Percentiles rank a stretch among this genome's conserved stretches.
Evolutionary conservation across 1,140 invertebrate genomes (phyloP).

Genomic region (Mizuhopecten yessoensis): DNA sequence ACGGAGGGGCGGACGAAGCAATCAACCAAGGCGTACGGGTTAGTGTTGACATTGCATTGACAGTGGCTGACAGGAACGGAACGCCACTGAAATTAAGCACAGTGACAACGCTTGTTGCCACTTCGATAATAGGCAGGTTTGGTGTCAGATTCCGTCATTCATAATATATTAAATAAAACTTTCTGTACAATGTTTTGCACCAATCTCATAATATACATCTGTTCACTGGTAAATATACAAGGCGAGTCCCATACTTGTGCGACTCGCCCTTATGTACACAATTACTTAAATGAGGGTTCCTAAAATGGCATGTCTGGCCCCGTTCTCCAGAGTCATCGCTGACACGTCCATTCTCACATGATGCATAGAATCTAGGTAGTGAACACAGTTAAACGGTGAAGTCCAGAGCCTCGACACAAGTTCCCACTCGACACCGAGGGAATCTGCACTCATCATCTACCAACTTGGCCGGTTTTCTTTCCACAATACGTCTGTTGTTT

Average conservation of each 20-base stretch:
- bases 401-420: neutral
- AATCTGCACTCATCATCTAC: neutral
- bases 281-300: neutral
- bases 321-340: neutral
- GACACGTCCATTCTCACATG: neutral
- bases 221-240: neutral
- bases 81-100: neutral
- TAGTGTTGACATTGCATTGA: neutral
- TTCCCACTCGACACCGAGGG: neutral
- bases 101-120: neutral
- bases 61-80: neutral
- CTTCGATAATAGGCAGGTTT: slow-evolving; percentile 12
- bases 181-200: slow-evolving; percentile 20
- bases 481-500: too few species aligned
- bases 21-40: neutral
- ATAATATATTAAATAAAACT: slow-evolving; percentile 29
- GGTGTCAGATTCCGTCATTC: neutral
- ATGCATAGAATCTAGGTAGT: slow-evolving; percentile 2
- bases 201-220: slow-evolving; percentile 20
- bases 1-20: neutral
- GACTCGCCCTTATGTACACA: neutral
- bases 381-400: neutral
- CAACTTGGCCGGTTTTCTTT: neutral
- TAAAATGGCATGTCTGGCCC: neutral
- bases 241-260: neutral